Base-by-base conservation (phyloP, 2,113 vertebrate species). In the Notarius lentiginosus region DNA sequence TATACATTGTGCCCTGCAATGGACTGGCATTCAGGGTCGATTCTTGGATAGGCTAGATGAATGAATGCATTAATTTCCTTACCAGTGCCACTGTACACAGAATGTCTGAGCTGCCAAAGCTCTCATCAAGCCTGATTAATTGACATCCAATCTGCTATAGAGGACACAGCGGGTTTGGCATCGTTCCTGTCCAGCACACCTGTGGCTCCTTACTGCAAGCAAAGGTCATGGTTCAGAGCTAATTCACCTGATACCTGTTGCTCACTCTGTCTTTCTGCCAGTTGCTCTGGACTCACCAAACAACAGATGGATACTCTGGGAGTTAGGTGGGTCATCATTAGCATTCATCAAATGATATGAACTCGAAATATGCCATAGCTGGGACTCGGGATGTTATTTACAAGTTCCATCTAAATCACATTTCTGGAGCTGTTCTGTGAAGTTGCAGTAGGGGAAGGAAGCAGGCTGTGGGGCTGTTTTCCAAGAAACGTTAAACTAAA, bases 131-230 rank as follows among this genome's bases (percentile, higher is more conserved):
- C 17, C 15, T 14, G 5, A 27, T 34, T 76, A 61, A 55, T 65
- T 51, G 41, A 53, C 49, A n/a, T 51, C 72, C 56, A 61, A 20
- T 70, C 63, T 72, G 65, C 58, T 85, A 22, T 60, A 93, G 88
- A 88, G 7, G 87, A 89, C 93, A 82, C 75, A 88, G 92, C 90
- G 90, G 51, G 20, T 91, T 89, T 68, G 80, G 49, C 61, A 84
- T 60, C 34, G 68, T 79, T 81, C 76, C 77, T 87, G 55, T 82
- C 17, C 56, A 30, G 89, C 90, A 91, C 91, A 93, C 91, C 93
- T 92, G 91, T 86, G 87, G 86, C 86, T 87, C 84, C 89, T 89
- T 86, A 89, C 88, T 90, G 60, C 76, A 68, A 80, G 60, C 56
- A 72, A 81, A 65, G 84, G 85, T 87, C 79, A 83, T 63, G 85